Conservation (phyloP, 2,888 invertebrate species). For the Acanthococcus lagerstroemiae region DNA sequence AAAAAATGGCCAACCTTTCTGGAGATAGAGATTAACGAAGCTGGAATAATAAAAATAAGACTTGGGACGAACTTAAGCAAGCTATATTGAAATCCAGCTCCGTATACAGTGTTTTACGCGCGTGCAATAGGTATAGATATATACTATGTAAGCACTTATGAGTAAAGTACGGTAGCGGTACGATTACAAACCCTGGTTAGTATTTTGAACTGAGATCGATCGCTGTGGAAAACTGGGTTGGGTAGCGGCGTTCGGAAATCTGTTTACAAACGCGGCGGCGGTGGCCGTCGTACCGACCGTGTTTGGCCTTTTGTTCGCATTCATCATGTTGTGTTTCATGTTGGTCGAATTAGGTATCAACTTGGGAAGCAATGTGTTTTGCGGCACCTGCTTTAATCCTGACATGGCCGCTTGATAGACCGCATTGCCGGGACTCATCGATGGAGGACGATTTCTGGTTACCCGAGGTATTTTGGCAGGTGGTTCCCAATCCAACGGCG, state of each 20-base stretch:
- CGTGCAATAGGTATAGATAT: too few species aligned
- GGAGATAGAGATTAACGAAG: too few species aligned
- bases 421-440: conserved; percentile 36
- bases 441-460: conserved; percentile 41
- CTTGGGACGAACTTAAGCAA: too few species aligned
- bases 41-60: too few species aligned
- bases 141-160: too few species aligned
- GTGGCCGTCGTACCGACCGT: background rate
- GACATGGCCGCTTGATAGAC: conserved; percentile 42
- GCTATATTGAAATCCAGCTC: too few species aligned
- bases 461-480: conserved; percentile 84
- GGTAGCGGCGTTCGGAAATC: conserved; percentile 9
- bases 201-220: conserved; percentile 3
- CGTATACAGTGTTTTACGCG: too few species aligned
- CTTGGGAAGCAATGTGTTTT: conserved; percentile 44
- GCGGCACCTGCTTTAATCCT: conserved; percentile 35
- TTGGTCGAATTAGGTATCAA: conserved; percentile 41
- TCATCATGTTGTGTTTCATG: conserved; percentile 34
- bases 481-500: conserved; percentile 83
- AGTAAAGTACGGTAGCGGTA: too few species aligned
- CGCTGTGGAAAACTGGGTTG: conserved; percentile 27
- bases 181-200: conserved; percentile 37
- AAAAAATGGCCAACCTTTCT: too few species aligned
- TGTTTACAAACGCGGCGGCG: conserved; percentile 1
- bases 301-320: conserved; percentile 32